Base-by-base conservation (phyloP, 2,113 vertebrate species). In the Cheilinus undulatus region DNA sequence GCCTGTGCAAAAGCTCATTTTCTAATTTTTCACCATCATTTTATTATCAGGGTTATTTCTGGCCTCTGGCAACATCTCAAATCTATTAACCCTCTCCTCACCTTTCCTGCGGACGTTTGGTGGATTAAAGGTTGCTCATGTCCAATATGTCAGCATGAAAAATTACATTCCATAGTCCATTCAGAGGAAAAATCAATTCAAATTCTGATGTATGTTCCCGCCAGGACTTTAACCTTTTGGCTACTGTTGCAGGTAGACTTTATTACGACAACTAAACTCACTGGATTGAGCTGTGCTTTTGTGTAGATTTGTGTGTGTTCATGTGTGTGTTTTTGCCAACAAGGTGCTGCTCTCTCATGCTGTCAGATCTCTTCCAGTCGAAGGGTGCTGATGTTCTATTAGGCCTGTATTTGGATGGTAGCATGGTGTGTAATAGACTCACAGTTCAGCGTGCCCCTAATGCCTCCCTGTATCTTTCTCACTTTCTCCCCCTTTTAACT, bases 51-150 rank as follows among this genome's bases (percentile, higher is more conserved):
- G 12, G 59, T 43, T 62, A 5, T 53, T 64, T 54, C 15, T 8
- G 30, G 43, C 76, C 71, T 23, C 1, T 50, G 76, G 54, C 53
- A 52, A 15, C 66, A 17, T 57, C 66, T 58, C 36, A 12, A 62
- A 50, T 83, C 71, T 58, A 83, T 85, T 83, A 87, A 83, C 79
- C 74, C 61, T 5, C 38, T 20, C 34, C 40, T 62, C 15, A 85
- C 82, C 73, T 85, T 73, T 67, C 27, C 28, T 20, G 42, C 12
- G 57, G 56, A 46, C 40, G 9, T 78, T 57, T 50, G 11, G 45
- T 27, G 36, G 59, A 86, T 80, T 68, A 78, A 82, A 68, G 71
- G 76, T 76, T 56, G 27, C 12, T 6, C 10, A 19, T 32, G 76
- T 77, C 75, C 53, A 62, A 46, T 49, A 59, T 73, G 54, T 78